A percentile compares a stretch with the other conserved stretches of the same genome.
Conservation (phyloP, 2,113 vertebrate genomes). For the Amazona vittata region DNA sequence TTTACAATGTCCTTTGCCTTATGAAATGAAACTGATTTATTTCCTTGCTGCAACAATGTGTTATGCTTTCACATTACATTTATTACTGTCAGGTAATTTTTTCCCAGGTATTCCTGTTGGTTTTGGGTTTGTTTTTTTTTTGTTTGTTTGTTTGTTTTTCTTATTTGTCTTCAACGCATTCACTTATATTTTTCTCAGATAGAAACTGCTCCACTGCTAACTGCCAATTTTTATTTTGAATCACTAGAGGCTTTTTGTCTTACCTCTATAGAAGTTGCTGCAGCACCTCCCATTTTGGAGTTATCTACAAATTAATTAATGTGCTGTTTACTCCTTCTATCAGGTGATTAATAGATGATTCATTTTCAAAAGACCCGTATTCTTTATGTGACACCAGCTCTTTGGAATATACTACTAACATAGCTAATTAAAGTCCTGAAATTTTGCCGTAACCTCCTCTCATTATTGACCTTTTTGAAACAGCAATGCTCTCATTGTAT, state of each 20-base stretch:
- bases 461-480: constrained; percentile 16
- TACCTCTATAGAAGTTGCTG: neutral
- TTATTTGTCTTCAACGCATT: neutral
- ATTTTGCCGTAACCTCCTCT: neutral
- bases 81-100: neutral
- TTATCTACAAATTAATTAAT: neutral
- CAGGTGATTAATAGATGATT: constrained; percentile 7
- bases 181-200: neutral
- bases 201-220: neutral
- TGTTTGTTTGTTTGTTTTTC: neutral
- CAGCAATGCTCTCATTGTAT: neutral
- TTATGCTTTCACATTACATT: neutral
- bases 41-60: neutral
- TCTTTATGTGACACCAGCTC: neutral
- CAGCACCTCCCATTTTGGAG: neutral
- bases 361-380: neutral
- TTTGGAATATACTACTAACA: neutral
- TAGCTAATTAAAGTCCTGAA: constrained; percentile 25
- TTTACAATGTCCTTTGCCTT: neutral
- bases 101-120: neutral
- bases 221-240: neutral
- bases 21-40: neutral
- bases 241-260: neutral
- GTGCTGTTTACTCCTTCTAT: neutral
- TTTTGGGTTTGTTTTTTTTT: neutral